Evolutionary conservation across 2,113 vertebrate genomes (phyloP).

Genomic region (Sebastes schlegelii): DNA sequence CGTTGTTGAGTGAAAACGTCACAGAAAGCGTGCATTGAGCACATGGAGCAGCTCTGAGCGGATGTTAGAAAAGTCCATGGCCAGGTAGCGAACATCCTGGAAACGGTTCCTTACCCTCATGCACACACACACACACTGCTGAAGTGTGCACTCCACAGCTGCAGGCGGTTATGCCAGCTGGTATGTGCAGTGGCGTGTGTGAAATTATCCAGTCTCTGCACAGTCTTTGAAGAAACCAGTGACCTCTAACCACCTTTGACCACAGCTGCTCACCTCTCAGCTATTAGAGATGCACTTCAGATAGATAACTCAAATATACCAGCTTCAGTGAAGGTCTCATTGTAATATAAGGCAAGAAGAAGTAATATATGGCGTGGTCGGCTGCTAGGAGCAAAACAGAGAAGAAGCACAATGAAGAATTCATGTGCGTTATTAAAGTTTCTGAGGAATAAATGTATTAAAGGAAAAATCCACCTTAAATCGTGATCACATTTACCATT

Average conservation of each 20-base stretch:
- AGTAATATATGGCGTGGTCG: slow-evolving; percentile 38
- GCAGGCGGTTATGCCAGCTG: slow-evolving; percentile 45
- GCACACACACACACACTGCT: neutral
- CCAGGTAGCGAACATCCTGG: slow-evolving; percentile 30
- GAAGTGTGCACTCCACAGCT: slow-evolving; percentile 24
- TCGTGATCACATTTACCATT: neutral
- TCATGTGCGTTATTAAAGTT: slow-evolving; percentile 23
- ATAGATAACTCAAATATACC: neutral
- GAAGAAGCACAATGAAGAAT: slow-evolving; percentile 44
- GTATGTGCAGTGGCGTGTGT: slow-evolving; percentile 18
- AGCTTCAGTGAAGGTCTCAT: slow-evolving; percentile 6
- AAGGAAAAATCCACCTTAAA: slow-evolving; percentile 11
- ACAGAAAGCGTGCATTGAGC: neutral
- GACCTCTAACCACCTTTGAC: slow-evolving; percentile 31
- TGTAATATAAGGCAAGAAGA: slow-evolving; percentile 3
- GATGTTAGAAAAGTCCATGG: neutral
- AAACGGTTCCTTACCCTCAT: neutral
- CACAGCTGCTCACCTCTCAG: slow-evolving; percentile 39
- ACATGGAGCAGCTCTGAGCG: slow-evolving; percentile 1
- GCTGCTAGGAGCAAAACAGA: slow-evolving; percentile 14
- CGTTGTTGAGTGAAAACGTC: neutral
- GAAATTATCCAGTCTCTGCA: slow-evolving; percentile 9
- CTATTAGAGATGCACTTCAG: slow-evolving; percentile 19
- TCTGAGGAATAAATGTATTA: neutral
- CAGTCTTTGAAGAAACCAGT: slow-evolving; percentile 1